Base-by-base conservation (phyloP, 2,113 vertebrate genomes). In the Pitta sordida region DNA sequence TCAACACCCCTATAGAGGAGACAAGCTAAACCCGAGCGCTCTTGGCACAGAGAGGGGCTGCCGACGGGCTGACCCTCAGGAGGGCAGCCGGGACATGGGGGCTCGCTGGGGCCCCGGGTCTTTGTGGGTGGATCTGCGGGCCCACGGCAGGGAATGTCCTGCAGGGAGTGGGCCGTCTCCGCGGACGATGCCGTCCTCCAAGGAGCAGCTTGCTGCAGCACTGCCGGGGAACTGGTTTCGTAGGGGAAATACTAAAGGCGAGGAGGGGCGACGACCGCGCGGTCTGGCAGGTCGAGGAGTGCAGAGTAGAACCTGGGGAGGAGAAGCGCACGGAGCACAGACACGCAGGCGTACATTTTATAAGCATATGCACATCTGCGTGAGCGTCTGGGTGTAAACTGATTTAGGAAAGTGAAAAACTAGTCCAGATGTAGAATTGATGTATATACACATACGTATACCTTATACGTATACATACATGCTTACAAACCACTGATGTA, bases 381-480 rank as follows among this genome's bases (percentile, higher is more conserved):
- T 65, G 52, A 41, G 60, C 22, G 58, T 12, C 86, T 80, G 94
- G 49, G 90, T 87, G 90, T 79, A 87, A 89, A 64, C 74, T 13
- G 83, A 77, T 76, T 41, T 37, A 70, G 9, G 49, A 94, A 91
- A 83, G 90, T 64, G 93, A 90, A 93, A 96, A 93, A 73, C 44
- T 24, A 49, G 58, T 73, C 91, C 93, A 93, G 94, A 83, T 87
- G 96, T 68, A 85, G 75, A 64, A 53, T 65, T 11, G 79, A 36
- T 91, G 88, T 81, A 32, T 29, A 22, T 15, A 59, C 56, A 52
- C 58, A 10, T 67, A 65, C 39, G 10, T 41, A 41, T 14, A 41
- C 39, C 55, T 62, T 62, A n/a, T 7, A 65, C 5, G 23, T 48
- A 62, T 20, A 16, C 62, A 69, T 59, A 84, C 49, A 49, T 29